These are phyloP conservation scores for Eulemur coronatus DNA, from an alignment of 2,797 vertebrate species.

Conservation along the genomic window DNA sequence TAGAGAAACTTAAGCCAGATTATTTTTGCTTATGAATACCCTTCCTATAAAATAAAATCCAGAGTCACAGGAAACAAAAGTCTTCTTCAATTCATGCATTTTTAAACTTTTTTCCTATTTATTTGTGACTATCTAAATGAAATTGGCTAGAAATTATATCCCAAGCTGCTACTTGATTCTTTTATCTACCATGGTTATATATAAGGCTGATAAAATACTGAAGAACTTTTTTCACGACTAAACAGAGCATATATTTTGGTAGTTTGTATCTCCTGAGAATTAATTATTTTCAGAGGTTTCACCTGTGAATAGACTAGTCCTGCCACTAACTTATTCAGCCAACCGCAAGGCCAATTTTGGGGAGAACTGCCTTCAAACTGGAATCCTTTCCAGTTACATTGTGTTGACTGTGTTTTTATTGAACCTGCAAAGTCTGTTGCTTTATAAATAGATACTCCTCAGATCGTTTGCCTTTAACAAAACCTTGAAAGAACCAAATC, in stretches of 20 bases:
- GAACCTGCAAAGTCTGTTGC: not conserved
- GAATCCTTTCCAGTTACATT: not conserved
- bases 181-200: not conserved
- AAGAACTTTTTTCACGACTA: not conserved
- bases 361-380: not conserved
- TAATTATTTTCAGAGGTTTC: not conserved
- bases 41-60: not conserved
- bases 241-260: not conserved
- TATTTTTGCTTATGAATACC: not conserved
- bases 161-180: not conserved
- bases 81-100: not conserved
- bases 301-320: not conserved
- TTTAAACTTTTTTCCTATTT: not conserved
- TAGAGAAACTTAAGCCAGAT: not conserved
- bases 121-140: not conserved
- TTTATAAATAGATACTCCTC: not conserved
- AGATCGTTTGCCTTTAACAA: not conserved
- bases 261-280: not conserved
- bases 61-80: not conserved
- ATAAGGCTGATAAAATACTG: not conserved
- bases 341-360: not conserved
- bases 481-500: not conserved
- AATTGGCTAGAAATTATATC: not conserved
- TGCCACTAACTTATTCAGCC: not conserved
- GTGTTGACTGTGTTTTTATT: not conserved